Evolutionary conservation across 2,888 invertebrate species (phyloP), one percentile per base, ranked within the genome.

Genomic region (Drosophila sordidula): DNA sequence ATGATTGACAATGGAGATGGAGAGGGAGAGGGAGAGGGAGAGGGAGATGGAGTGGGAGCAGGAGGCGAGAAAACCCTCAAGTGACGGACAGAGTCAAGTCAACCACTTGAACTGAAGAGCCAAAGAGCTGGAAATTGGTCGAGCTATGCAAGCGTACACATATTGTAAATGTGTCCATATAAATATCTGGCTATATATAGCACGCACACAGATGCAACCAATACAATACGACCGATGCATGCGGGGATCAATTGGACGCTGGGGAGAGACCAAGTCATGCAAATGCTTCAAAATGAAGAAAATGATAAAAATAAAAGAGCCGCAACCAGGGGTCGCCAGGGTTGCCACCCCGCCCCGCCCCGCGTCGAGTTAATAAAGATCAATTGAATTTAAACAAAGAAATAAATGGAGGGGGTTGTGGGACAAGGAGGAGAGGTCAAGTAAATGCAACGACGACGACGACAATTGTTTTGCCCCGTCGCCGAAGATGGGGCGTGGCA

Each of bases 301-400:
- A 12, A 32, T 32, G 11, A 32, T 32, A 39, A 61, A 61, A 58
- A 47, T 45, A 67, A 71, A 62, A 62, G 52, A 56, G 39, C 57
- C 62, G 55, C 62, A 50, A 41, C 46, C 29, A 69, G 58, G 74
- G 74, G 74, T 74, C 75, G 74, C 26, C 51, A n/a, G 62, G 69
- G 64, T 74, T 66, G 61, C 64, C 75, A 75, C 76, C 50, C 51
- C 47, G 61, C 4, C 47, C 46, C 3, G 26, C 54, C 52, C 46
- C 42, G 14, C 49, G 22, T 22, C 29, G 42, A 77, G 72, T 85
- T 87, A 87, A 86, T 86, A 79, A 87, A 87, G 87, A 86, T 86
- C 86, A 86, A 86, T 86, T 87, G 86, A 86, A 86, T 86, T 86
- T 87, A 82, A 86, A 87, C 86, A 86, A 87, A 87, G 85, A 69